Conservation (phyloP, 2,888 invertebrate genomes). For the Eurytoma californica region DNA sequence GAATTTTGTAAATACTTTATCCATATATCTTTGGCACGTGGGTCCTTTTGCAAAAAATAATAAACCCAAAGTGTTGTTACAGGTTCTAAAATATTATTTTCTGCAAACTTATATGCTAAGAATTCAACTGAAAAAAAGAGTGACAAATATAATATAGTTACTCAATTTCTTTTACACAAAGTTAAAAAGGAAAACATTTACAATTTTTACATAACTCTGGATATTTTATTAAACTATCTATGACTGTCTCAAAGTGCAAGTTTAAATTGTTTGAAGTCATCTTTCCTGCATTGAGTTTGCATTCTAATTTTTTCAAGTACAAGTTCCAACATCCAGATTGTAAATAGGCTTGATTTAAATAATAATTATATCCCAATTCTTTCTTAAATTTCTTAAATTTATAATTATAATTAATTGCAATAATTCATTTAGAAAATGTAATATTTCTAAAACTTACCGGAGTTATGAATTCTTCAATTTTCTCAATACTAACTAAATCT, state of each 20-base stretch:
- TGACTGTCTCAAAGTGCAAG: not conserved
- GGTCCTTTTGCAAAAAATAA: slow-evolving; percentile 24
- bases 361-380: slow-evolving; percentile 3
- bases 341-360: slow-evolving; percentile 22
- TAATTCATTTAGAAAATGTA: not conserved
- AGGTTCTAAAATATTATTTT: slow-evolving; percentile 7
- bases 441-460: slow-evolving; percentile 9
- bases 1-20: not conserved
- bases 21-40: slow-evolving; percentile 25
- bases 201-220: slow-evolving; percentile 31
- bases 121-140: slow-evolving; percentile 4
- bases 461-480: slow-evolving; percentile 11
- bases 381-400: slow-evolving; percentile 13
- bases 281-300: not conserved
- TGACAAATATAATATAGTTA: not conserved
- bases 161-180: not conserved
- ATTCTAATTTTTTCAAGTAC: slow-evolving; percentile 19
- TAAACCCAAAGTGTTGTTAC: slow-evolving; percentile 25
- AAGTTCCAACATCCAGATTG: slow-evolving; percentile 24
- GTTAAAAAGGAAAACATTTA: not conserved
- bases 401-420: not conserved
- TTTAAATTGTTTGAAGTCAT: not conserved
- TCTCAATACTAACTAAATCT: slow-evolving; percentile 11
- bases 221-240: slow-evolving; percentile 7
- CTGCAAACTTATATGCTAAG: slow-evolving; percentile 8